Percentiles rank a stretch among this genome's conserved stretches.
These are phyloP conservation scores for Siphamia tubifer DNA, from an alignment of 2,113 vertebrate genomes.

Conservation along the genomic window DNA sequence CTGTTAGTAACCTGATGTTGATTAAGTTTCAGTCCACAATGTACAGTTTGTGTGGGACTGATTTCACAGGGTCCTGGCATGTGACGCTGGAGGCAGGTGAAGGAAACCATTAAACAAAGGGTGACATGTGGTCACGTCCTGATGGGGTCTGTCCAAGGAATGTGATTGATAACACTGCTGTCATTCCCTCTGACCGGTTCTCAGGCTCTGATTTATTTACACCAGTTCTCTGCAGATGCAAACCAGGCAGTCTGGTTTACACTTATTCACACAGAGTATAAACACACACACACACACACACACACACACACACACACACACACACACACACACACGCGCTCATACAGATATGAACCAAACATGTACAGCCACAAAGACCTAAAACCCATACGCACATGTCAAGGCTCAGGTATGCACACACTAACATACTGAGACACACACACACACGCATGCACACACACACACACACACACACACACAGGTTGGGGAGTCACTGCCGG, in stretches of 20 bases:
- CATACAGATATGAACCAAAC: slow-evolving; percentile 68
- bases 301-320: too few relatives aligned
- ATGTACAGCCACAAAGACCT: slow-evolving; percentile 72
- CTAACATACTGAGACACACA: slow-evolving; percentile 51
- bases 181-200: slow-evolving; percentile 59
- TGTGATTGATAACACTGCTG: slow-evolving; percentile 75
- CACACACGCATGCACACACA: slow-evolving; percentile 47
- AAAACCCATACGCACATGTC: slow-evolving; percentile 50
- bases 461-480: slow-evolving; percentile 29
- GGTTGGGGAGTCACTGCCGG: slow-evolving; percentile 1
- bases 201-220: slow-evolving; percentile 76
- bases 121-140: slow-evolving; percentile 62
- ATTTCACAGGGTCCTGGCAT: slow-evolving; percentile 30
- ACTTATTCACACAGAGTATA: slow-evolving; percentile 57
- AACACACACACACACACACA: slow-evolving; percentile 70
- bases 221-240: slow-evolving; percentile 54
- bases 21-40: slow-evolving; percentile 28
- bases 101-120: slow-evolving; percentile 76
- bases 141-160: slow-evolving; percentile 64
- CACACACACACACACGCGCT: too few relatives aligned
- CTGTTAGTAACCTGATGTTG: slow-evolving; percentile 46
- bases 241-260: slow-evolving; percentile 68
- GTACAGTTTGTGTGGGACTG: slow-evolving; percentile 29
- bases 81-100: slow-evolving; percentile 62
- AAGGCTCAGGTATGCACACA: slow-evolving; percentile 9